Evolutionary conservation across 1,140 invertebrate genomes (phyloP), one percentile per base, ranked within the genome.

Genomic region (Parasteatoda tepidariorum): DNA sequence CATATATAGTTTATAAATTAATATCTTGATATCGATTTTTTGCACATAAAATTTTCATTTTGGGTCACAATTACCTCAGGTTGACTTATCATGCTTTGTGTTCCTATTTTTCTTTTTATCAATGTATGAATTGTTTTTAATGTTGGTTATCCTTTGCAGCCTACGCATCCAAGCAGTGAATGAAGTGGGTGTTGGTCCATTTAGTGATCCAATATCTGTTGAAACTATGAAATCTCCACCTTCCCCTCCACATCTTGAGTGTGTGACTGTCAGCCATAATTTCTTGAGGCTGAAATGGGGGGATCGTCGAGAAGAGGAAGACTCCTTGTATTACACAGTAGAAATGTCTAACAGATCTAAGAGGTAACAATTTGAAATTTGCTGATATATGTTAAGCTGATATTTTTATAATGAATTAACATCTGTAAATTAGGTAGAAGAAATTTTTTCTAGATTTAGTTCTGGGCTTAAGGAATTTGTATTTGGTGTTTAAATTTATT

Each of bases 281-380:
- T 93, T 92, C 88, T 90, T 97, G 61, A 95, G 95, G 87, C 90
- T 97, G n/a, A 95, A 95, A 88, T 97, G 95, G 95, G 92, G 92
- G 15, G 93, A 94, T 48, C 91, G 90, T 18, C 91, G 91, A 85
- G 41, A 30, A 85, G 59, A 67, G 13, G 13, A 59, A 34, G 66
- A 67, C 2, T n/a, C 9, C 22, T 13, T 70, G 48, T 67, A n/a
- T 54, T 81, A 54, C 24, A 81, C 76, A 28, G 64, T 81, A n/a
- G 76, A 81, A 62, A 81, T 81, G 76, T 81, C 76, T 66, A 81
- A 54, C 34, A 81, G 70, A 61, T 59, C 76, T 6, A 81, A 81
- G 76, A 81, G 76, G 76, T 81, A 92, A 92, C 84, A 4, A 48
- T 13, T 48, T 48, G 4, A 4, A 4, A 48, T 48, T 48, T 4